Base-by-base conservation (phyloP, 1,140 invertebrate species). In the Homarus americanus region DNA sequence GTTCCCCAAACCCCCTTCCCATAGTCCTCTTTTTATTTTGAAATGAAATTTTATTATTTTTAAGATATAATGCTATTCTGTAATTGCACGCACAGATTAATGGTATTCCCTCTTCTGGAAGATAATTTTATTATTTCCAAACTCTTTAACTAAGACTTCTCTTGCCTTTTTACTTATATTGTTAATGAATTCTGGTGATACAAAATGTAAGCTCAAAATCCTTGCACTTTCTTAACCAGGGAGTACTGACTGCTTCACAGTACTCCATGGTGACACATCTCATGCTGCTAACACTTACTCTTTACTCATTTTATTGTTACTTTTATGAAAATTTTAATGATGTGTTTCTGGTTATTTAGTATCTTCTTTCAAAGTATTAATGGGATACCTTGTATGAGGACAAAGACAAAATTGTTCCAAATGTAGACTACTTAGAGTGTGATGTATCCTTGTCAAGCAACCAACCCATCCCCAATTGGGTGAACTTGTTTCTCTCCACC, bases 201-300 rank as follows among this genome's bases (percentile, higher is more conserved):
- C 58, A 80, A 63, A 69, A 69, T 36, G 28, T 40, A 80, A 91
- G 76, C 83, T 80, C 73, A 85, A 91, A 91, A 85, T 91, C 73
- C 28, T 91, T 91, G 49, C 36, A 40, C 12, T 44, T 80, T 86
- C 82, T 82, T 86, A 63, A 86, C 89, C 89, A 91, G 41, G 89
- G 89, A 91, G 89, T 91, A 91, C 89, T 91, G 89, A 91, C 82
- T 91, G 89, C 89, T 91, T 91, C 89, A 91, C 89, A 91, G 89
- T 91, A 85, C 82, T 91, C 89, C 82, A 73, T 91, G 89, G 89
- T 85, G 78, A 90, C 83, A 38, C 69, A 63, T 49, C 82, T 88
- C 36, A 32, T 72, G 20, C 75, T 88, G 38, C 88, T 75, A 49
- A 73, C 79, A 76, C 88, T 83, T 63, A 40, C 28, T 75, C 66